Evolutionary conservation across 2,797 vertebrate genomes (phyloP).

Genomic region (Glyptemys insculpta): DNA sequence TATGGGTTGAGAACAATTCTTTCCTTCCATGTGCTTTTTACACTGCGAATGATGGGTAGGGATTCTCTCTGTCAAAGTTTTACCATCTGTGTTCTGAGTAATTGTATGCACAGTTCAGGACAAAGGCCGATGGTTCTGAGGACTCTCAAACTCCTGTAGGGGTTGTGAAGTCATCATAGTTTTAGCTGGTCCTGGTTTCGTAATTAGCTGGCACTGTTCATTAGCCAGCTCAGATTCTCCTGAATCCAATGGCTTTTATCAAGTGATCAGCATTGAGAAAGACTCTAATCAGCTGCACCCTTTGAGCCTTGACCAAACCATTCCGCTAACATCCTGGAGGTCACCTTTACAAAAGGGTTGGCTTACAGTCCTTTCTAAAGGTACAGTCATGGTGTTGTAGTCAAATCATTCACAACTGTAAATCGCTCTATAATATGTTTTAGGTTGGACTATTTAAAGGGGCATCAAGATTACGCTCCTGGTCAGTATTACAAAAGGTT

Average conservation of each 20-base stretch:
- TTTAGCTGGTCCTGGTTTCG: background rate
- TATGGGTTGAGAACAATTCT: background rate
- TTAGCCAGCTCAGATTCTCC: background rate
- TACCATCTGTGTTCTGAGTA: background rate
- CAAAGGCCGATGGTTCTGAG: background rate
- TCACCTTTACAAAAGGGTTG: background rate
- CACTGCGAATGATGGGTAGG: background rate
- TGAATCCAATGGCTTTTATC: fast-evolving
- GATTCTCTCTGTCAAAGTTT: background rate
- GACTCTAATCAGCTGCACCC: background rate
- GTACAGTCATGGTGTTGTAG: fast-evolving
- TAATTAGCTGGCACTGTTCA: background rate
- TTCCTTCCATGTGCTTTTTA: background rate
- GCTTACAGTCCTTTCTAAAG: background rate
- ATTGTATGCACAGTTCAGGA: fast-evolving
- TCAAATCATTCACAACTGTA: background rate
- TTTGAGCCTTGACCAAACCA: conserved; percentile 12
- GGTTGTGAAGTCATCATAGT: background rate
- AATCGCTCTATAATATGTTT: background rate
- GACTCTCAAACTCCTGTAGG: background rate
- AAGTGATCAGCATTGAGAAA: fast-evolving
- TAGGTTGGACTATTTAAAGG: background rate
- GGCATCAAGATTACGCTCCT: background rate
- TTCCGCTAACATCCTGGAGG: background rate
- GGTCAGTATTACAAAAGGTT: background rate